Evolutionary conservation across 1,140 invertebrate species (phyloP), one percentile per base, ranked within the genome.

Genomic region (Drosophila lini): DNA sequence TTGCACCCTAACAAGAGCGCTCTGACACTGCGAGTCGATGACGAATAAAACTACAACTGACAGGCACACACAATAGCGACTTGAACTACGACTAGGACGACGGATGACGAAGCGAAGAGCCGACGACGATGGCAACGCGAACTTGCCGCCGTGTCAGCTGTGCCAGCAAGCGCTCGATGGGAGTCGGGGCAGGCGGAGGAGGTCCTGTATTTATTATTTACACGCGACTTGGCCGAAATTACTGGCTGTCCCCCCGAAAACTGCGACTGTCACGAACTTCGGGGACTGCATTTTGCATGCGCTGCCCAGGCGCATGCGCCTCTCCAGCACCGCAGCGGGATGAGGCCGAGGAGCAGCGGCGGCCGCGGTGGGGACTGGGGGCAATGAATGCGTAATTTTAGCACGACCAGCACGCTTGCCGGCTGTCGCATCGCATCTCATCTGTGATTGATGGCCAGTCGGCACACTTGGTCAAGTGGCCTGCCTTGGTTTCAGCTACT

Each of bases 171-270:
- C 42, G 45, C 48, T 40, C 63, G 63, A n/a, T 10, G 16, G 31
- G 11, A 34, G 59, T 7, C 15, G 10, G 44, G 25, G 31, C 19
- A 34, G 22, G 1, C 16, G 55, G 50, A 11, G 62, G 28, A 16
- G 63, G 38, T 71, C 22, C 31, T 76, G 70, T 68, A 88, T 85
- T 71, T 73, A 79, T 82, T 86, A 82, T 85, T 88, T 58, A 85
- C 71, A 82, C 44, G 64, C 76, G 81, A 76, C 64, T 71, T 59
- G 65, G 41, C 62, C 55, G 42, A 77, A 76, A 77, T 59, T 76
- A 58, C 48, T 55, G 52, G 61, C 71, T 58, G 47, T 50, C 5
- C 9, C 28, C 9, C 28, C 52, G 34, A 48, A 67, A 76, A 76
- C 55, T 67, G 53, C 73, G 41, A 76, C 34, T 57, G 56, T 25